phyloP scores from a whole-genome alignment of 2,113 vertebrate species.

The Catharus minimus region DNA sequence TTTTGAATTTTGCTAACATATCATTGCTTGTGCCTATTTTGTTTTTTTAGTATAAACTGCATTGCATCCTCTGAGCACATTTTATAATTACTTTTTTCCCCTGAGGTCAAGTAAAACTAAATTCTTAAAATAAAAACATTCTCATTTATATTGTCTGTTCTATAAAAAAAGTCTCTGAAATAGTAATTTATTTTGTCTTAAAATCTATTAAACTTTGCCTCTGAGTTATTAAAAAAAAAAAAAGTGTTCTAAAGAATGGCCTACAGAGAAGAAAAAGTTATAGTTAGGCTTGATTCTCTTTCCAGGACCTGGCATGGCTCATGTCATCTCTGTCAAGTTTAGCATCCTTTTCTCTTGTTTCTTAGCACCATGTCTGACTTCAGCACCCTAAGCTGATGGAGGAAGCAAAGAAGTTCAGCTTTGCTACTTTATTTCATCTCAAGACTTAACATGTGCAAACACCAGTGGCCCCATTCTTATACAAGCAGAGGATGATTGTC shows the following conservation, averaged over 20 bases:
- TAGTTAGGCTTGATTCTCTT: neutral
- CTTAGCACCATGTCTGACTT: neutral
- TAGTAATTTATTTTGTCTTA: neutral
- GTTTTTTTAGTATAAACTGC: neutral
- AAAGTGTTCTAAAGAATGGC: accelerated
- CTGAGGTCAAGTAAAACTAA: neutral
- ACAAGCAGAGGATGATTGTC: neutral
- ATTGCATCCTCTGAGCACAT: neutral
- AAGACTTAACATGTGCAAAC: neutral
- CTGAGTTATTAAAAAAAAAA: neutral
- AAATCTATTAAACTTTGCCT: neutral
- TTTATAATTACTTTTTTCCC: neutral
- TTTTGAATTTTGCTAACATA: neutral
- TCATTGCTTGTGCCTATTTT: neutral
- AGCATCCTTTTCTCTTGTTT: neutral
- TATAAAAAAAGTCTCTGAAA: neutral
- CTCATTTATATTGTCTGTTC: neutral
- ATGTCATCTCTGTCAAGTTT: neutral
- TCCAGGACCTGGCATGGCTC: neutral
- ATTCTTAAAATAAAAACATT: neutral
- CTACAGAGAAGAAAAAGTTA: neutral
- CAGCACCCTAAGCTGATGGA: neutral
- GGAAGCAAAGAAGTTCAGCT: neutral
- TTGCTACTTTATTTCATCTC: neutral
- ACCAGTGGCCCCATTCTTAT: neutral